These are phyloP conservation scores for Papilio polyxenes DNA, from an alignment of 1,140 invertebrate species.

Conservation along the genomic window DNA sequence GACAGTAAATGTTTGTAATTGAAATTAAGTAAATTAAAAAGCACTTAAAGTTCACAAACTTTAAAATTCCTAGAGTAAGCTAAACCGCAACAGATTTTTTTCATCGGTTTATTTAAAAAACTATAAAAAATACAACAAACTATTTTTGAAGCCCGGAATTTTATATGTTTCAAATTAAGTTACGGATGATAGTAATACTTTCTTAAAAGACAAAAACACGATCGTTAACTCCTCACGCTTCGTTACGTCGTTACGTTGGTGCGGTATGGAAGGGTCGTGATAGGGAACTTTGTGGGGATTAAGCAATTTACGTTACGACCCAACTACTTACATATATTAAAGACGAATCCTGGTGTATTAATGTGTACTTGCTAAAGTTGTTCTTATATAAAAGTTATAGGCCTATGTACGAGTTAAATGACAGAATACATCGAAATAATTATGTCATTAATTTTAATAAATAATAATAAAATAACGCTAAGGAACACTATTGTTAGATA, in stretches of 20 bases:
- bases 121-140: not conserved
- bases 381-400: not conserved
- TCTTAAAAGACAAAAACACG: slow-evolving; percentile 49
- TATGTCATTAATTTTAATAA: not conserved
- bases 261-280: slow-evolving; percentile 43
- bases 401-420: not conserved
- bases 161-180: not conserved
- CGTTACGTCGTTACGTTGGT: slow-evolving; percentile 41
- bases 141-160: not conserved
- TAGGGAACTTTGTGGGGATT: slow-evolving; percentile 42
- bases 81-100: too few relatives aligned
- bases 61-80: too few relatives aligned
- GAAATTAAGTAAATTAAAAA: too few relatives aligned
- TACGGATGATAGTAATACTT: slow-evolving; percentile 32
- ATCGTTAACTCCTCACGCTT: slow-evolving; percentile 48
- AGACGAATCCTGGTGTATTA: slow-evolving; percentile 28
- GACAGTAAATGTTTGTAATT: too few relatives aligned
- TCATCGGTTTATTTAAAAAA: too few relatives aligned
- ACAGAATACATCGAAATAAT: not conserved
- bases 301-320: slow-evolving; percentile 42
- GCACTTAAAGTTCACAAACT: too few relatives aligned
- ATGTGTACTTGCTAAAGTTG: slow-evolving; percentile 23
- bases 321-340: slow-evolving; percentile 29
- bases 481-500: not conserved
- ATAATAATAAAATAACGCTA: not conserved